Conservation (phyloP, 1,140 invertebrate genomes). For the Pachypeltis micranthus region DNA sequence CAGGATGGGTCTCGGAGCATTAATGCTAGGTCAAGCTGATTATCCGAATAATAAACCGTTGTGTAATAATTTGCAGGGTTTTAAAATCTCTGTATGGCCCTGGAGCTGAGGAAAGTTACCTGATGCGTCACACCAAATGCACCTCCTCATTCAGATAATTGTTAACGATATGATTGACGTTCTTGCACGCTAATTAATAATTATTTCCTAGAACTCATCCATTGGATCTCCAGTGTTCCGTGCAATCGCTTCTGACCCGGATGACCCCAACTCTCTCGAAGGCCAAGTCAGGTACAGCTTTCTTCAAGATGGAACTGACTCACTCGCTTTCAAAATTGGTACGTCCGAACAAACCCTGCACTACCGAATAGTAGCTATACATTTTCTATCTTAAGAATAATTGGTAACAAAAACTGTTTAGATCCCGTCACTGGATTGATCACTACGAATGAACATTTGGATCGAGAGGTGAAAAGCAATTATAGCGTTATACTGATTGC, state of each 20-base stretch:
- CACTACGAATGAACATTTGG: slow-evolving; percentile 51
- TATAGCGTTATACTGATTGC: slow-evolving; percentile 65
- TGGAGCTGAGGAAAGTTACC: neutral
- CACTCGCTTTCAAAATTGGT: slow-evolving; percentile 52
- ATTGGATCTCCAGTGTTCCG: slow-evolving; percentile 62
- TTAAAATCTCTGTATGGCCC: too few species aligned
- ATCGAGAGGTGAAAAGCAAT: slow-evolving; percentile 55
- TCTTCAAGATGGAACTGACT: slow-evolving; percentile 52
- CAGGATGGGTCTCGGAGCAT: too few species aligned
- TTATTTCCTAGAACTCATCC: slow-evolving; percentile 47
- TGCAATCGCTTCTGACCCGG: slow-evolving; percentile 64
- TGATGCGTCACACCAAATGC: too few species aligned
- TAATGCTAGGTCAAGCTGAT: too few species aligned
- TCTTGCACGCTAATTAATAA: slow-evolving; percentile 7
- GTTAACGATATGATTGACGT: neutral
- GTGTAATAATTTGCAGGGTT: too few species aligned
- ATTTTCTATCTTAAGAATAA: neutral
- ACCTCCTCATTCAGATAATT: too few species aligned
- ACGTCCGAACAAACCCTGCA: slow-evolving; percentile 20
- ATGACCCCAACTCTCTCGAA: slow-evolving; percentile 58
- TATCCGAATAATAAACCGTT: too few species aligned
- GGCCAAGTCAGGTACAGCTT: slow-evolving; percentile 61
- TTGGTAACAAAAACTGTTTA: slow-evolving; percentile 12
- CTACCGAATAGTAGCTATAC: neutral
- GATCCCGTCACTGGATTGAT: slow-evolving; percentile 53